Percentiles rank a stretch among this genome's conserved stretches.
phyloP scores from a whole-genome alignment of 2,888 invertebrate species.

The Lasioglossum figueresi region DNA sequence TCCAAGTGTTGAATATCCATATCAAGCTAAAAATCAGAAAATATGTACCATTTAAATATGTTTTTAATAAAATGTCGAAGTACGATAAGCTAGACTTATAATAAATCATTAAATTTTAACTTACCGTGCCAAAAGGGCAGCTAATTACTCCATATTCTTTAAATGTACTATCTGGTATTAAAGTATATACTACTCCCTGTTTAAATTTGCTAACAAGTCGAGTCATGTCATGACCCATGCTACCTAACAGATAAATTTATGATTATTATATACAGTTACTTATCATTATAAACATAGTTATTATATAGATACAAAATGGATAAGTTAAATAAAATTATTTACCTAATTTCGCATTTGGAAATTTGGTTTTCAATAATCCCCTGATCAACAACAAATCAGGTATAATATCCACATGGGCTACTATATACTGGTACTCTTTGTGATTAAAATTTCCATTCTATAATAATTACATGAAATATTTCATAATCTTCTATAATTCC shows the following conservation, averaged over 20 bases:
- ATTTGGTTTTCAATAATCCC: constrained; percentile 91
- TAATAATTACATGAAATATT: constrained; percentile 51
- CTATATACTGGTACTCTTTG: constrained; percentile 89
- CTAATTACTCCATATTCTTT: constrained; percentile 89
- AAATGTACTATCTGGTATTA: constrained; percentile 88
- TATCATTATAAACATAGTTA: neutral
- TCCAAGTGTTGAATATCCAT: constrained; percentile 90
- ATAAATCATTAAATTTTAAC: constrained; percentile 57
- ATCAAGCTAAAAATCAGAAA: constrained; percentile 86
- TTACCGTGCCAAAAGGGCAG: constrained; percentile 89
- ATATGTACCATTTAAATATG: constrained; percentile 15
- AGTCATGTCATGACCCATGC: constrained; percentile 88
- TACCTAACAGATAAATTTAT: constrained; percentile 84
- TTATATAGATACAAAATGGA: neutral
- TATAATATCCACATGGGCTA: constrained; percentile 92
- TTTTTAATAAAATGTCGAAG: neutral
- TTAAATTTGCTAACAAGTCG: constrained; percentile 88
- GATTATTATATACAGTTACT: neutral
- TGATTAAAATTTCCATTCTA: constrained; percentile 88
- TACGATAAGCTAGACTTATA: neutral
- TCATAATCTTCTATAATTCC: neutral
- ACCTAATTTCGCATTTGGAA: constrained; percentile 87
- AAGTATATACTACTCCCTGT: constrained; percentile 89
- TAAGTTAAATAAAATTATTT: constrained; percentile 16
- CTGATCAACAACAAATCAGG: constrained; percentile 90